Base-by-base conservation (phyloP, 2,797 vertebrate species). In the Steatocranus sp. region DNA sequence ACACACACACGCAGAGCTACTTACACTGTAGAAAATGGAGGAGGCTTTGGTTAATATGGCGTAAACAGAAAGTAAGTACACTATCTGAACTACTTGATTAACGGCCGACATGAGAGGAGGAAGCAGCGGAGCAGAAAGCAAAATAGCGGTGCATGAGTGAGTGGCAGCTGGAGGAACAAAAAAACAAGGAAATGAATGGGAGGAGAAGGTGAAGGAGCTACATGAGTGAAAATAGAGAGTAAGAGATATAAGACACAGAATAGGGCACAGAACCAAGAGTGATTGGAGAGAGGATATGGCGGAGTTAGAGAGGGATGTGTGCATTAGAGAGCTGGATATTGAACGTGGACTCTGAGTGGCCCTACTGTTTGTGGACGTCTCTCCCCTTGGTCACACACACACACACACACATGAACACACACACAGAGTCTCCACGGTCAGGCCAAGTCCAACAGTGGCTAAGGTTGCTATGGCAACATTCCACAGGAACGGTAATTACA, bases 401-500 rank as follows among this genome's bases (percentile, higher is more conserved):
- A 50, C 41, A 43, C 38, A 34, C 36, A 34, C 48, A 43, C 54
- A 54, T 0, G 73, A 10, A 49, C 50, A 46, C 46, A 49, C 61
- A 54, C 54, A 61, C 11, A 75, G 8, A 76, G 56, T 80, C 66
- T 88, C 43, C 38, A 68, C 78, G 89, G 86, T 90, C 91, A 91
- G 83, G 75, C 86, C 15, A 78, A 88, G 91, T 89, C 85, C 87
- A 90, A 86, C 56, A 34, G 87, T 89, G 89, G 87, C 86, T 85
- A 54, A 66, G 88, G 93, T 94, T 95, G 91, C 92, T 63, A 94
- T 94, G 91, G 92, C 80, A 87, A 95, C 93, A 86, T 91, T 91
- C 87, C 90, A 93, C 88, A 89, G 94, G 92, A 91, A 87, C 75
- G 51, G 91, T 94, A 94, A 95, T 95, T 95, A 95, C 92, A 95